phyloP scores from a whole-genome alignment of 2,888 invertebrate species.

The Cyclophora punctaria region DNA sequence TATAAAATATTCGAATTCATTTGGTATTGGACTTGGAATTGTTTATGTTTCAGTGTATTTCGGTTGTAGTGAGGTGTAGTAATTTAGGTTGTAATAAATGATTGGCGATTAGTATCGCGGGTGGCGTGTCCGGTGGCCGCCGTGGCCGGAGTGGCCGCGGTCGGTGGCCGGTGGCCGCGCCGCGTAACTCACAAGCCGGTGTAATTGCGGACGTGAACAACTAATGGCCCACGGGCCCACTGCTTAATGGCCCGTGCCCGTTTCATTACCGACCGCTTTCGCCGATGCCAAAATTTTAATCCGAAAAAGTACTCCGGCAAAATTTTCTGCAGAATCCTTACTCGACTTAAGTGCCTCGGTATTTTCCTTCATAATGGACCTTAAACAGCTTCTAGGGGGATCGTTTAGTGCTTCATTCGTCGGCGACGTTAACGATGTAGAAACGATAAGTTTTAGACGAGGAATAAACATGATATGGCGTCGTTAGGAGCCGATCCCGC shows the following conservation, averaged over 20 bases:
- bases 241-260: conserved; percentile 53
- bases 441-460: conserved; percentile 50
- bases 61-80: no score
- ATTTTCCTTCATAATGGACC: conserved; percentile 48
- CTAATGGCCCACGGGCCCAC: conserved; percentile 45
- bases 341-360: conserved; percentile 43
- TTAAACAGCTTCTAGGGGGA: conserved; percentile 49
- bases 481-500: conserved; percentile 29
- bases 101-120: no score
- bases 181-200: conserved; percentile 46
- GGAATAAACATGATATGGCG: conserved; percentile 45
- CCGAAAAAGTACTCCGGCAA: conserved; percentile 37
- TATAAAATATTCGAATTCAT: no score
- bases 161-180: conserved; percentile 4
- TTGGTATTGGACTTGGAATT: no score
- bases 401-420: conserved; percentile 48
- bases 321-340: conserved; percentile 25
- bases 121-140: no score
- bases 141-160: conserved; percentile 6
- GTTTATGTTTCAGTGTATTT: no score
- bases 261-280: conserved; percentile 54
- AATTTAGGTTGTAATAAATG: no score
- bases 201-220: conserved; percentile 57
- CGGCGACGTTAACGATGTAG: conserved; percentile 52
- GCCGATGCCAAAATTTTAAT: conserved; percentile 55